Evolutionary conservation across 2,888 invertebrate genomes (phyloP).

Genomic region (Mythimna impura): DNA sequence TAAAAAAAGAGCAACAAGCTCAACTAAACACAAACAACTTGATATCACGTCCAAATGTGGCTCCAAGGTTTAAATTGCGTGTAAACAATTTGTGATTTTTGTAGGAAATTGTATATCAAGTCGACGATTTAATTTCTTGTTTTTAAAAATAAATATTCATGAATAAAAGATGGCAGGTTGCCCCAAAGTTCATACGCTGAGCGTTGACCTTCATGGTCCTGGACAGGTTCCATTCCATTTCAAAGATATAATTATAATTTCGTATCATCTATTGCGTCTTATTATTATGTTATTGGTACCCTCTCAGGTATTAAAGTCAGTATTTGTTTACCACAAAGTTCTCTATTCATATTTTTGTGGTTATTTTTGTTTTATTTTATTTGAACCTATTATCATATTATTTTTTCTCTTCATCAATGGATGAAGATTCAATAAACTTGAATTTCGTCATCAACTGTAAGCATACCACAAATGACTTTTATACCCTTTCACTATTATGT

Average conservation of each 20-base stretch:
- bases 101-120: slow-evolving; percentile 22
- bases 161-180: slow-evolving; percentile 39
- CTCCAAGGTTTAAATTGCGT: slow-evolving; percentile 1
- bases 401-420: neutral
- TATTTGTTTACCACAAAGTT: slow-evolving; percentile 12
- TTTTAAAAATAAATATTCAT: slow-evolving; percentile 44
- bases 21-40: slow-evolving; percentile 1
- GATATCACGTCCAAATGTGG: neutral
- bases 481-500: neutral
- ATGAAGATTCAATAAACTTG: neutral
- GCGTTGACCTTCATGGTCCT: slow-evolving; percentile 55
- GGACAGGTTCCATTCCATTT: slow-evolving; percentile 32
- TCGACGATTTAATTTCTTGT: slow-evolving; percentile 33
- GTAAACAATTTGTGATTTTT: slow-evolving; percentile 30
- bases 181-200: slow-evolving; percentile 54
- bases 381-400: neutral
- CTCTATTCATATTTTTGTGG: neutral
- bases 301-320: neutral
- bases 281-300: neutral
- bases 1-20: neutral
- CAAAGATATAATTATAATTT: slow-evolving; percentile 10
- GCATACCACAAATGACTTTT: neutral
- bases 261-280: slow-evolving; percentile 4
- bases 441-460: neutral
- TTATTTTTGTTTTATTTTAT: slow-evolving; percentile 14